Base-by-base conservation (phyloP, 2,113 vertebrate genomes). In the Physeter macrocephalus region DNA sequence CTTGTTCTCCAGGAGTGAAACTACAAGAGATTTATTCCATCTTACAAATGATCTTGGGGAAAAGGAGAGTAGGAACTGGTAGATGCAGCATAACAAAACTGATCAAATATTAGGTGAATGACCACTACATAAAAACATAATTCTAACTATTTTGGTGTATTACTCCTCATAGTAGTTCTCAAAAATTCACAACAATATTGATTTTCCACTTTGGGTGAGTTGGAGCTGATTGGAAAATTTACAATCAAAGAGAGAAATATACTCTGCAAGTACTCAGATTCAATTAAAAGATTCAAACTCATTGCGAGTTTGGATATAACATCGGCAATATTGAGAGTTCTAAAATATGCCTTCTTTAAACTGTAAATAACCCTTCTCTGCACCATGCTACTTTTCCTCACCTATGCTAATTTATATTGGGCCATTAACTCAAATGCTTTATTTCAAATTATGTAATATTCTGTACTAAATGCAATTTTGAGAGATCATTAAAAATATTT, bases 51-150 rank as follows among this genome's bases (percentile, higher is more conserved):
- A 83, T 34, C 57, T 96, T 18, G 86, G 54, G 82, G 74, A 69
- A 82, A 95, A 82, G 34, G 6, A 75, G 61, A 97, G 86, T 13
- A 96, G 81, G 87, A 97, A 93, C 31, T 46, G 25, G 29, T 67
- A 43, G 6, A 93, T 88, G 29, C 0, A 66, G 36, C 34, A 67
- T 52, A 86, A 93, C 36, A 54, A 94, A 83, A 74, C 9, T 89
- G 61, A 31, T 83, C n/a, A 93, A 95, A 15, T 36, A 87, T 64
- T 67, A 96, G 43, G 25, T 4, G 92, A 92, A 92, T 92, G 34
- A 87, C 7, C 43, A 57, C 27, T 49, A n/a, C 2, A 84, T 49
- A 62, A 71, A 75, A 92, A 66, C 8, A 75, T 43, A 88, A 69
- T 88, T 94, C 39, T 83, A 83, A 72, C 10, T 36, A 72, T 43